A percentile compares a stretch with the other conserved stretches of the same genome.
These are phyloP conservation scores for Allophyes oxyacanthae DNA, from an alignment of 2,888 invertebrate species.

Conservation along the genomic window DNA sequence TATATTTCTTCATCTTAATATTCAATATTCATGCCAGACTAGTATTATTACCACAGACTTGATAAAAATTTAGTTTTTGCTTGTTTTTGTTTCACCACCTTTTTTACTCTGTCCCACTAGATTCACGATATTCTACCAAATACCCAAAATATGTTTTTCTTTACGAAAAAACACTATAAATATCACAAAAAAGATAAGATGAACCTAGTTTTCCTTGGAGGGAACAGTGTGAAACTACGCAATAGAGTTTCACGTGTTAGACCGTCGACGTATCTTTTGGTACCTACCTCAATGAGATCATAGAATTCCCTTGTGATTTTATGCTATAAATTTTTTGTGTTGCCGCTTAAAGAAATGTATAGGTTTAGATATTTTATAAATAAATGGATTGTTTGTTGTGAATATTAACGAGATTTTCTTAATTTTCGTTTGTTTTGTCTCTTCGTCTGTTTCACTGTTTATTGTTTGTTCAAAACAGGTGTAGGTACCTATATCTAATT, in stretches of 20 bases:
- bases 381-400: not conserved
- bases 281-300: constrained; percentile 18
- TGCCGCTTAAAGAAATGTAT: constrained; percentile 4
- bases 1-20: too few relatives aligned
- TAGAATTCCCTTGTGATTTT: constrained; percentile 6
- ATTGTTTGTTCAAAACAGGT: too few relatives aligned
- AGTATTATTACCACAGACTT: too few relatives aligned
- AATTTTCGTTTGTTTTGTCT: too few relatives aligned
- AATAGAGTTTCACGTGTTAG: constrained; percentile 9
- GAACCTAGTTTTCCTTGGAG: constrained; percentile 25
- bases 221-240: constrained; percentile 7
- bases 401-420: too few relatives aligned
- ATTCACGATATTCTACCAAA: not conserved
- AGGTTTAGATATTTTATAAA: constrained; percentile 3
- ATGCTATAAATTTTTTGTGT: constrained; percentile 20
- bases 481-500: too few relatives aligned
- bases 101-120: too few relatives aligned
- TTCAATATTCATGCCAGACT: too few relatives aligned
- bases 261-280: constrained; percentile 6
- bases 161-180: not conserved
- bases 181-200: constrained; percentile 3
- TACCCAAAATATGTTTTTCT: not conserved
- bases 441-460: too few relatives aligned
- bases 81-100: too few relatives aligned
- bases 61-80: too few relatives aligned